phyloP scores from a whole-genome alignment of 2,888 invertebrate species.

The Drosophila seclusa region DNA sequence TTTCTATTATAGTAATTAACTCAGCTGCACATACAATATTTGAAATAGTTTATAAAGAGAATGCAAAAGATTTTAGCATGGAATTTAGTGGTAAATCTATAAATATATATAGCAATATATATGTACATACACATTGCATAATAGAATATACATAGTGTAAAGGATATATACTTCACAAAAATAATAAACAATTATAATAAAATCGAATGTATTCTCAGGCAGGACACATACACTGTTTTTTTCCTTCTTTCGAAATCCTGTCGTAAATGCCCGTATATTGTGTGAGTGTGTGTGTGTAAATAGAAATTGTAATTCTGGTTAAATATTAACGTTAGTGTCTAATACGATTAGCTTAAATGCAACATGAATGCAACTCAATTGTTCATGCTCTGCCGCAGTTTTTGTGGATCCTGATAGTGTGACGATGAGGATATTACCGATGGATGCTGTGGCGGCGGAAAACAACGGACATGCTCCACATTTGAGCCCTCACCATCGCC shows the following conservation, averaged over 20 bases:
- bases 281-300: conserved; percentile 17
- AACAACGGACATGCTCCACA: conserved; percentile 98
- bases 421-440: conserved; percentile 86
- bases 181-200: conserved; percentile 57
- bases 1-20: conserved; percentile 30
- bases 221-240: background rate
- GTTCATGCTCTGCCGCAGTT: conserved; percentile 86
- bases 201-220: conserved; percentile 63
- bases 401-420: conserved; percentile 87
- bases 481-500: conserved; percentile 93
- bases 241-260: background rate
- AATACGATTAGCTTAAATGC: conserved; percentile 60
- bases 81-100: conserved; percentile 44
- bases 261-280: conserved; percentile 32
- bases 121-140: conserved; percentile 63
- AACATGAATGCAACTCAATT: conserved; percentile 63
- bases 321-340: conserved; percentile 49
- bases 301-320: conserved; percentile 46
- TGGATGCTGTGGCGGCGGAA: conserved; percentile 96
- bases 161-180: conserved; percentile 28
- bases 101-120: conserved; percentile 36
- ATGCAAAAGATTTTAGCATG: conserved; percentile 46
- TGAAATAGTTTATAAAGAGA: conserved; percentile 37
- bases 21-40: conserved; percentile 34
- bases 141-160: conserved; percentile 54